Conservation (phyloP, 64 coral and sea anemone species). For the Anthopleura sola region DNA sequence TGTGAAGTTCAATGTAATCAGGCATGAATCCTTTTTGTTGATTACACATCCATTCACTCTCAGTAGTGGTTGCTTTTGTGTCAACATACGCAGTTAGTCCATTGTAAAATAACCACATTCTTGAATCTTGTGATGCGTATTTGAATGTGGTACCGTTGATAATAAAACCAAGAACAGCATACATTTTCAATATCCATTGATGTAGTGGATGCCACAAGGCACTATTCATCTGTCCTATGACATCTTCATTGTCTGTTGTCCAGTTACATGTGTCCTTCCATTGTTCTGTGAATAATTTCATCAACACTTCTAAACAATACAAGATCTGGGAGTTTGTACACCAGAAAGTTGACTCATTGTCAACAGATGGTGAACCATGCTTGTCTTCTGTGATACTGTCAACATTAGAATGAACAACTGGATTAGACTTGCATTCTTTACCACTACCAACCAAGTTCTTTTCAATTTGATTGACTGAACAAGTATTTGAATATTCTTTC, state of each 20-base stretch:
- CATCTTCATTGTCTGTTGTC: not conserved
- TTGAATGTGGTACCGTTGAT: not conserved
- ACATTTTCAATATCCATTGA: slow-evolving; percentile 39
- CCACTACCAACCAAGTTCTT: not conserved
- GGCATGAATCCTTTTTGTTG: not conserved
- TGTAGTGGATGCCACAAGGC: slow-evolving; percentile 41
- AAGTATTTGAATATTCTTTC: not conserved
- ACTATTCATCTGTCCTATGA: not conserved
- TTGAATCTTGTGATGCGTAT: not conserved
- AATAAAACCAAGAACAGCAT: not conserved
- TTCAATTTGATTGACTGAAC: not conserved
- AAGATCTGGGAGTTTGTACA: not conserved
- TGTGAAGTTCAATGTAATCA: not conserved
- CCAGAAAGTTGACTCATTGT: not conserved
- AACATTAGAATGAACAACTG: not conserved
- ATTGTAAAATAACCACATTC: slow-evolving; percentile 3
- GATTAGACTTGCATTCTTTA: not conserved
- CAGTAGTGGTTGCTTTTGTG: not conserved
- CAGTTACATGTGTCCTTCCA: slow-evolving; percentile 37
- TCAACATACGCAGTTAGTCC: slow-evolving; percentile 28
- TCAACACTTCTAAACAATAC: not conserved
- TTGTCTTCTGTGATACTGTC: not conserved
- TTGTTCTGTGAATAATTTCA: slow-evolving; percentile 27
- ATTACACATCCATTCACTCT: slow-evolving; percentile 15
- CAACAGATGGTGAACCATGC: not conserved